Conservation (phyloP, 1,140 invertebrate species). For the Holcopasites calliopsidis region DNA sequence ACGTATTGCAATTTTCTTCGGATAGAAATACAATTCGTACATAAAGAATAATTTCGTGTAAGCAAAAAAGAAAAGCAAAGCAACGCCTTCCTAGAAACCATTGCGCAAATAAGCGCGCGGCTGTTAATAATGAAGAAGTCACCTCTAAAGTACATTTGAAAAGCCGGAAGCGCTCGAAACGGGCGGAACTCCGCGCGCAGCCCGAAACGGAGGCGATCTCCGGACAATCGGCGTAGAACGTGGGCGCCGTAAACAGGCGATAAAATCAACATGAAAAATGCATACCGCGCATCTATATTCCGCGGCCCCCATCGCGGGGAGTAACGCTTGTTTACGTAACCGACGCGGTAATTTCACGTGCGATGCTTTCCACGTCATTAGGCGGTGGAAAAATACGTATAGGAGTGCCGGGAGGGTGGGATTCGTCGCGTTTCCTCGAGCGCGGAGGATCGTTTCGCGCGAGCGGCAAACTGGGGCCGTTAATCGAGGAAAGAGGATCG, state of each 20-base stretch:
- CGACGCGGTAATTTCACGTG: conserved; percentile 23
- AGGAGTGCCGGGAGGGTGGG: too few relatives aligned
- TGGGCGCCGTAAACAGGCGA: conserved; percentile 36
- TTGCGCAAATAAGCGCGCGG: too few relatives aligned
- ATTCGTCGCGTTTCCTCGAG: neutral
- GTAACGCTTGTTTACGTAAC: conserved; percentile 39
- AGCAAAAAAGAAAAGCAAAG: too few relatives aligned
- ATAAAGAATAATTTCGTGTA: too few relatives aligned
- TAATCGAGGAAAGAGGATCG: neutral
- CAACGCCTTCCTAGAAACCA: too few relatives aligned
- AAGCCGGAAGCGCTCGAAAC: too few relatives aligned
- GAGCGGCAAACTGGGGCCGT: neutral
- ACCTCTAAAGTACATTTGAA: too few relatives aligned
- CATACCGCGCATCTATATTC: conserved; percentile 19
- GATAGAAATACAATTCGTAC: too few relatives aligned
- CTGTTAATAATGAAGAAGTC: too few relatives aligned
- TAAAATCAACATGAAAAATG: conserved; percentile 46
- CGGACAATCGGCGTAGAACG: conserved; percentile 16
- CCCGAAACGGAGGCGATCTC: neutral
- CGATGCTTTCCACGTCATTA: conserved; percentile 26
- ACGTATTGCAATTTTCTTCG: too few relatives aligned
- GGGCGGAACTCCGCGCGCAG: neutral
- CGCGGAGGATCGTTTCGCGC: neutral
- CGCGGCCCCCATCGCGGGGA: neutral
- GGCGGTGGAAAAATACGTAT: conserved; percentile 10